Evolutionary conservation across 2,797 vertebrate species (phyloP).

Genomic region (Hyperoplus lanceolatus): DNA sequence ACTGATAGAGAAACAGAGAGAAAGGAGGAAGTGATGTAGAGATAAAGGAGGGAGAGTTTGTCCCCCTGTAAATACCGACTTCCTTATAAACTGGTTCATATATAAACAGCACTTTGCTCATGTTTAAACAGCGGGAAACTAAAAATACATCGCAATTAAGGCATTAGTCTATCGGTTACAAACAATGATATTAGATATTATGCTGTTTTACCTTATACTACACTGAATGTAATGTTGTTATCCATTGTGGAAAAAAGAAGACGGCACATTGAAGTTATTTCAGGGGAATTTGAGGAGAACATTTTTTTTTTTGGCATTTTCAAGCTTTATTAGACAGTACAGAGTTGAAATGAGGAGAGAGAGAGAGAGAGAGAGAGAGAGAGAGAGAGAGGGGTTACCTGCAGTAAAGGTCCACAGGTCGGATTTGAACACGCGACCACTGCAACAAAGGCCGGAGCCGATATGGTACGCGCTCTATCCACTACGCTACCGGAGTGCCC

Average conservation of each 20-base stretch:
- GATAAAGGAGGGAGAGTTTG: conserved; percentile 40
- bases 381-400: too few relatives aligned
- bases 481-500: too few relatives aligned
- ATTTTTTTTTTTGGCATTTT: too few relatives aligned
- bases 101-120: conserved; percentile 24
- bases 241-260: not conserved
- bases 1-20: conserved; percentile 19
- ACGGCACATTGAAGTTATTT: too few relatives aligned
- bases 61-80: conserved; percentile 47
- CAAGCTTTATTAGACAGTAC: too few relatives aligned
- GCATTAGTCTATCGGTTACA: too few relatives aligned
- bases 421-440: too few relatives aligned
- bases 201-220: not conserved
- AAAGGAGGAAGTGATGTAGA: conserved; percentile 38
- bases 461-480: too few relatives aligned
- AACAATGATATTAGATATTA: not conserved
- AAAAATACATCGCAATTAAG: not conserved
- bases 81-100: conserved; percentile 35
- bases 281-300: not conserved
- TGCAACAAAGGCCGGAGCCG: too few relatives aligned
- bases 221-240: not conserved
- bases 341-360: too few relatives aligned
- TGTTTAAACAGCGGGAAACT: not conserved
- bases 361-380: too few relatives aligned
- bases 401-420: too few relatives aligned